Conservation (phyloP, 2,797 vertebrate species). For the Avahi laniger region DNA sequence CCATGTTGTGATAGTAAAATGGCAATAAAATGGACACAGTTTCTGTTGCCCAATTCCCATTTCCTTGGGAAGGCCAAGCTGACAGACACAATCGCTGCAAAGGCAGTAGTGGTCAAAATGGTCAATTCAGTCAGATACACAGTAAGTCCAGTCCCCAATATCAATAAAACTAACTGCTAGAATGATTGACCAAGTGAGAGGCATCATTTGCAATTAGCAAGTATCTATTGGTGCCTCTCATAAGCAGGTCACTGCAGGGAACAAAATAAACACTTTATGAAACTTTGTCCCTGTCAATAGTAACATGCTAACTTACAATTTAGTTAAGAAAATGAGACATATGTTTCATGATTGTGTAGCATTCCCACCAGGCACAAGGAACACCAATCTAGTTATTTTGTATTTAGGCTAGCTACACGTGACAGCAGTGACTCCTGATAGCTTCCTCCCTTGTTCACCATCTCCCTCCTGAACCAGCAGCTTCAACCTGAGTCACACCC, state of each 20-base stretch:
- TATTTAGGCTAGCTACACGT: background rate
- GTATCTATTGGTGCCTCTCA: background rate
- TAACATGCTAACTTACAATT: background rate
- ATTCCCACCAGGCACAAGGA: background rate
- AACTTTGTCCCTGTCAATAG: background rate
- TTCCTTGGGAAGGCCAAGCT: background rate
- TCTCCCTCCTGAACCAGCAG: background rate
- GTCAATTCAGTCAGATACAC: constrained; percentile 45
- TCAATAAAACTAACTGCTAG: constrained; percentile 62
- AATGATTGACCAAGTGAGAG: constrained; percentile 20
- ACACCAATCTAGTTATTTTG: background rate
- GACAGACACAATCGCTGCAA: background rate
- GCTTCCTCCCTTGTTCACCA: background rate
- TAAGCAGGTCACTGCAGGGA: background rate
- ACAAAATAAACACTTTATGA: background rate
- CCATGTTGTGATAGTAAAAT: background rate
- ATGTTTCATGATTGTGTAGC: too few species aligned
- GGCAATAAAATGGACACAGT: background rate
- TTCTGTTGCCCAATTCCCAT: background rate
- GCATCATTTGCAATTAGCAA: background rate
- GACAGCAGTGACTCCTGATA: background rate
- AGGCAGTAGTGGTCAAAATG: background rate
- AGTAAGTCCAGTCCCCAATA: background rate
- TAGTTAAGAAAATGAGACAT: background rate
- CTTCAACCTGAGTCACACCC: background rate